Base-by-base conservation (phyloP, 2,113 vertebrate species). In the Oncorhynchus mykiss region DNA sequence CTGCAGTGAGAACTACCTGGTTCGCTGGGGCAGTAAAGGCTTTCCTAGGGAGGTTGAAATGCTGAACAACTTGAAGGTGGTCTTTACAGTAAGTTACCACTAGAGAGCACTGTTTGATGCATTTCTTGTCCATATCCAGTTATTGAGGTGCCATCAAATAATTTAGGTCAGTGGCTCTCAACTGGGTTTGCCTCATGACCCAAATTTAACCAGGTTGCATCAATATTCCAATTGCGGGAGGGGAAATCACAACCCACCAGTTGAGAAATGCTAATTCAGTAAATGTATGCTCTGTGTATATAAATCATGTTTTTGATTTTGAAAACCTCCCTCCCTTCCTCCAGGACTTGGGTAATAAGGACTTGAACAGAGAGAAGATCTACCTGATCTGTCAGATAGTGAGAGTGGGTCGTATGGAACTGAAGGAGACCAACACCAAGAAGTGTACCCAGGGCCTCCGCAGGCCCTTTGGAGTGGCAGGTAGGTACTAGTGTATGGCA, bases 351-450 rank as follows among this genome's bases (percentile, higher is more conserved):
- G 97, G 98, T 77, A 99, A 98, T 89, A 99, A 98, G 88, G 97
- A 99, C 80, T 93, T 99, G 75, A 94, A 91, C 88, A 93, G 96
- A 85, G 97, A 99, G 78, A 98, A 97, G 90, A 97, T 99, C 88
- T 99, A 96, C 87, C 92, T 99, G 70, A 96, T 99, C 79, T 99
- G 98, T 88, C 97, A 99, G 90, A 99, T 98, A 83, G 96, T 99
- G 16, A 91, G 98, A 72, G 92, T 98, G 67, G 98, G 98, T 72
- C 94, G 91, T 82, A 99, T 99, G 98, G 98, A 99, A 75, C 91
- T 98, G 70, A 97, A 93, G 84, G 97, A 99, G 48, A 84, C 82
- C 0, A 91, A 92, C 80, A 79, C 78, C 1, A 99, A 94, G 92
- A 99, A 97, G 89, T 94, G 89, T 68, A 99, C 97, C 0, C 89